Base-by-base conservation (phyloP, 2,797 vertebrate genomes). In the Holocentrus rufus region DNA sequence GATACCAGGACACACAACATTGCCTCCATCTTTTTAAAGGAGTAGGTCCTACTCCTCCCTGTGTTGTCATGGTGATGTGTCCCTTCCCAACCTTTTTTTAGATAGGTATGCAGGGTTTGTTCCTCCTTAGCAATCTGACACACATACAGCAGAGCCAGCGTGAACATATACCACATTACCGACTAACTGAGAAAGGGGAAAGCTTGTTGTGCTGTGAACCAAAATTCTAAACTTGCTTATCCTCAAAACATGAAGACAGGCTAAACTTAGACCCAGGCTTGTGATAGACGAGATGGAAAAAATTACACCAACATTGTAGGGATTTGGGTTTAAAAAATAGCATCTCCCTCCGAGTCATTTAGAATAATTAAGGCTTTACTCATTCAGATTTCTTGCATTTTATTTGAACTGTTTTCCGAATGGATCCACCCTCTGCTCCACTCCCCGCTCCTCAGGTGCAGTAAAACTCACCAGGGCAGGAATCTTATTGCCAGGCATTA, bases 61-160 rank as follows among this genome's bases (percentile, higher is more conserved):
- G 90, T 87, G 91, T 92, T 92, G 92, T 92, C 91, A 92, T 93
- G 91, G 91, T 90, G 89, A 92, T 88, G 83, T 89, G 91, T 90
- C 88, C 87, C 86, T 90, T 91, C 78, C 86, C 87, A 90, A 88
- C 88, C 90, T 91, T 90, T 90, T 88, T 91, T 89, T 91, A 90
- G 87, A 81, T 76, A 89, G 89, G 89, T 90, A 89, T 83, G 87
- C 85, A 80, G 83, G 86, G 77, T 86, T 87, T 87, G 79, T 85
- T 87, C 76, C 85, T 89, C 81, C 81, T 84, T 88, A 81, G 66
- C 74, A 87, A 84, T 83, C 79, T 85, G 86, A 87, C 88, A 89
- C 85, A 89, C 84, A 89, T 82, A 81, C 83, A 79, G 83, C 77
- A 71, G 68, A 79, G 76, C 73, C 59, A 69, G 68, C 67, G 44